Conservation (phyloP, 2,113 vertebrate species). For the Fulica atra region DNA sequence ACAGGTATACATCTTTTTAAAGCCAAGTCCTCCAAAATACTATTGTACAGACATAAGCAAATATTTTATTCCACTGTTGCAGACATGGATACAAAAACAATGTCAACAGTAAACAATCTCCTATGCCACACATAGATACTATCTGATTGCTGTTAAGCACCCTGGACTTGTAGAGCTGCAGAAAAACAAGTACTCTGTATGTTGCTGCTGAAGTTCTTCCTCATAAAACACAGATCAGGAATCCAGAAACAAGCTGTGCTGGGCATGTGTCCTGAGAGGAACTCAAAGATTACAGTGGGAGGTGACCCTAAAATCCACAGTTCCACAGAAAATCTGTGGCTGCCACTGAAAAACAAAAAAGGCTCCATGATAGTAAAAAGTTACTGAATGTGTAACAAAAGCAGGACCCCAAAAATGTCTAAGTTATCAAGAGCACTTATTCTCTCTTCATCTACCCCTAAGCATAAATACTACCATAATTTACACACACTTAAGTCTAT, state of each 20-base stretch:
- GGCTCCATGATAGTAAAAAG: background rate
- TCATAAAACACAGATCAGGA: background rate
- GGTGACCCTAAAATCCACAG: background rate
- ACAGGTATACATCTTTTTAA: background rate
- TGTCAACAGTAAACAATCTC: background rate
- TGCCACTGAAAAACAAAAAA: background rate
- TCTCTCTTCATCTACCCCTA: background rate
- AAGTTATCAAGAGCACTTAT: background rate
- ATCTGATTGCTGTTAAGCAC: background rate
- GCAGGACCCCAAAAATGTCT: background rate
- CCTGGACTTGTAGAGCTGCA: background rate
- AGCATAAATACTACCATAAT: background rate
- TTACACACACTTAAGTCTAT: background rate
- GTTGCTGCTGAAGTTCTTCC: background rate
- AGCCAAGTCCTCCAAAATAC: background rate
- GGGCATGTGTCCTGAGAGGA: background rate
- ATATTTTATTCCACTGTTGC: background rate
- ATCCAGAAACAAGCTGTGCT: background rate
- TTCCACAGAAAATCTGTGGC: background rate
- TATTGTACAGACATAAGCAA: background rate
- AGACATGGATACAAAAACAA: background rate
- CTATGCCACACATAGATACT: rapidly evolving
- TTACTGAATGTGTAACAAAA: background rate
- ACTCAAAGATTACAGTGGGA: background rate
- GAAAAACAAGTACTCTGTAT: background rate